Evolutionary conservation across 1,140 invertebrate genomes (phyloP), one percentile per base, ranked within the genome.

Genomic region (Triops cancriformis): DNA sequence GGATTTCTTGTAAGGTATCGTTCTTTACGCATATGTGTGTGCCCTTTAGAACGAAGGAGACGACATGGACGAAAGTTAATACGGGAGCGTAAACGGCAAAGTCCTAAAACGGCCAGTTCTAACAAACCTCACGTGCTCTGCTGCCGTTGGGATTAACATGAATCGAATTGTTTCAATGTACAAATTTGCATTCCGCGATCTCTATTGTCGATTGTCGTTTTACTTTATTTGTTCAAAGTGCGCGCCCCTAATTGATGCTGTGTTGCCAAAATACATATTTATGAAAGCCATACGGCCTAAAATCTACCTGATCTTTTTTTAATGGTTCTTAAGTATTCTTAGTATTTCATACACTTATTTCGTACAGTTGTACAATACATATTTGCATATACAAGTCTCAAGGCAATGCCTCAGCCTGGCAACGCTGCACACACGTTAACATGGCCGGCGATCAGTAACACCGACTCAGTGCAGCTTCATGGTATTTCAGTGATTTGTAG

Each of bases 401-500:
- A 10, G 4, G n/a, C 14, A 23, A 14, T 64, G 31, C 31, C 31
- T 7, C 31, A 37, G 2, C 2, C 14, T 4, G 51, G n/a, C 51
- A 64, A 64, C 14, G 51, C n/a, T 64, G 51, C 2, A 64, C 23
- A 12, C 51, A 64, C 51, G 51, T 64, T 64, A 64, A 64, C 51
- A 64, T 64, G 51, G 51, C 51, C 51, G 51, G 51, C 51, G 51
- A 64, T 64, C 51, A 64, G 51, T 64, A 64, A 64, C 51, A 64
- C 51, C 51, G 51, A 64, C 51, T 64, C 51, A 64, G 51, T 64
- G 51, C 51, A 64, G 51, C 51, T 64, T 64, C 51, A 64, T 64
- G 51, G 51, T 64, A 64, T 64, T 64, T 64, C 51, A 64, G 51
- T 64, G 51, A 64, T 64, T 64, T 23, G 51, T 64, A 64, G 51